Percentiles rank a stretch among this genome's conserved stretches.
phyloP scores from a whole-genome alignment of 2,113 vertebrate species.

The Leptobrachium ailaonicum region DNA sequence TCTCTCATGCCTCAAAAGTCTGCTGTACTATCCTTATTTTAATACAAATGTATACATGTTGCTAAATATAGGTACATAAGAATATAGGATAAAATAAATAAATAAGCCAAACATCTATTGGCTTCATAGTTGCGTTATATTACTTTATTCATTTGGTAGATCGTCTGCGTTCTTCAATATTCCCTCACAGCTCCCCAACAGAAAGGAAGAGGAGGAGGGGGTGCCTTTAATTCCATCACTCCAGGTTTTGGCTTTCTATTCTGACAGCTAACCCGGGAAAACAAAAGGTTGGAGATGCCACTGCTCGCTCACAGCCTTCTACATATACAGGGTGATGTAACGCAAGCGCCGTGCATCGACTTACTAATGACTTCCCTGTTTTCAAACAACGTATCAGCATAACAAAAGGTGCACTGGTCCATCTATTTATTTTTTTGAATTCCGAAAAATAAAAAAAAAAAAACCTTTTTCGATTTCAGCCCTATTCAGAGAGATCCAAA shows the following conservation, averaged over 20 bases:
- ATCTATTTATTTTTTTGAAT: slow-evolving; percentile 23
- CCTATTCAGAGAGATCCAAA: slow-evolving; percentile 14
- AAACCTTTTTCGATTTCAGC: slow-evolving; percentile 42
- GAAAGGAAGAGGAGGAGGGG: not conserved
- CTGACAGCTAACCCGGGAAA: slow-evolving; percentile 31
- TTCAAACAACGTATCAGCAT: slow-evolving; percentile 48
- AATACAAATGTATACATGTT: no score
- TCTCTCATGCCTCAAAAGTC: no score
- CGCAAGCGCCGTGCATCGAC: slow-evolving; percentile 41
- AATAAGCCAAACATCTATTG: no score
- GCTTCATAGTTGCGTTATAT: no score
- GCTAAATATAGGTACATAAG: no score
- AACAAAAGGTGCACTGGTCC: slow-evolving; percentile 46
- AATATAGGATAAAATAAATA: no score
- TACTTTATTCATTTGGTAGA: no score
- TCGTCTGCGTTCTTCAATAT: slow-evolving; percentile 9
- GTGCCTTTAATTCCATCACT: slow-evolving; percentile 25
- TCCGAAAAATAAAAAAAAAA: slow-evolving; percentile 17
- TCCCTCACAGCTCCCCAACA: not conserved
- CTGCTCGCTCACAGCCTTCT: slow-evolving; percentile 21
- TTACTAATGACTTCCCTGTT: slow-evolving; percentile 43
- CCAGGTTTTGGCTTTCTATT: slow-evolving; percentile 23
- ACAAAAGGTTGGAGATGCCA: slow-evolving; percentile 35
- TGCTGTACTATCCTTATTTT: no score
- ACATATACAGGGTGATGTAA: slow-evolving; percentile 22